These are phyloP conservation scores for Stichodactyla helianthus DNA, from an alignment of 64 coral and sea anemone genomes.

Conservation along the genomic window DNA sequence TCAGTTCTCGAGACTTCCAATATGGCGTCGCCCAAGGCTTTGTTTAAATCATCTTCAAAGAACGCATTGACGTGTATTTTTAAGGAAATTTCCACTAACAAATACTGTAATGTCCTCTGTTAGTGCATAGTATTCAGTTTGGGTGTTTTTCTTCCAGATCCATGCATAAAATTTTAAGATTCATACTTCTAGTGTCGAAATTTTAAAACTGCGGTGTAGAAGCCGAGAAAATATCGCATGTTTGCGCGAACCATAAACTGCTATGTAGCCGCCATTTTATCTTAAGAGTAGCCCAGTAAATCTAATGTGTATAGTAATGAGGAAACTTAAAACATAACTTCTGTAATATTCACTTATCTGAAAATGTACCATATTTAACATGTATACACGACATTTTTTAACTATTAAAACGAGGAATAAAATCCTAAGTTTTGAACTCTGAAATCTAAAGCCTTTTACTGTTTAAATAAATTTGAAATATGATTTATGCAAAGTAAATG, in stretches of 20 bases:
- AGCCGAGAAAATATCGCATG: neutral
- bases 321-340: neutral
- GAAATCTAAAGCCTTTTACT: neutral
- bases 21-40: slow-evolving; percentile 23
- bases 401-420: slow-evolving; percentile 12
- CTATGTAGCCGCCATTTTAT: neutral
- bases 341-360: neutral
- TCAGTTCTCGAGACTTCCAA: neutral
- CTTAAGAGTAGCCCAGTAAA: neutral
- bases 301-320: neutral
- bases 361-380: slow-evolving; percentile 25
- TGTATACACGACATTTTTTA: slow-evolving; percentile 28
- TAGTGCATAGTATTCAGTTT: neutral
- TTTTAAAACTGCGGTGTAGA: neutral
- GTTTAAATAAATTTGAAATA: neutral
- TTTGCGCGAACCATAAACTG: neutral
- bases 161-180: slow-evolving; percentile 7
- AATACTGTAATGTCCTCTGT: neutral
- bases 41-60: slow-evolving; percentile 1
- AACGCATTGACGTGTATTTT: neutral
- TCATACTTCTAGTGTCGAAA: neutral
- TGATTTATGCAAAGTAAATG: neutral
- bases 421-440: slow-evolving; percentile 1
- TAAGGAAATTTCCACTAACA: neutral
- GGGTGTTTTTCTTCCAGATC: neutral